Conservation (phyloP, 2,113 vertebrate genomes). For the Rattus norvegicus region GRCr8 NC_086020.1:148641501-148642000, state of each 20-base stretch:
- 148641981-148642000: not conserved
- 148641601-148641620: not conserved
- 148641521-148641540: not conserved
- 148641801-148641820: not conserved
- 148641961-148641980: not conserved
- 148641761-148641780: not conserved
- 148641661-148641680: not conserved
- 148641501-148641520: not conserved
- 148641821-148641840: not conserved
- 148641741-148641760: not conserved
- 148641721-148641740: not conserved
- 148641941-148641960: not conserved
- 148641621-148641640: not conserved
- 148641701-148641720: not conserved
- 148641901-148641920: not conserved
- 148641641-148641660: not conserved
- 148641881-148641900: not conserved
- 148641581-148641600: not conserved
- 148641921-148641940: not conserved
- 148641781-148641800: not conserved
- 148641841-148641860: not conserved
- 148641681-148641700: not conserved
- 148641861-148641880: not conserved
- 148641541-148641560: not conserved
- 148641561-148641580: not conserved